A percentile compares a stretch with the other conserved stretches of the same genome.
These are phyloP conservation scores for Umimayanthus chanpuru DNA, from an alignment of 92 coral and sea anemone species.

Conservation along the genomic window DNA sequence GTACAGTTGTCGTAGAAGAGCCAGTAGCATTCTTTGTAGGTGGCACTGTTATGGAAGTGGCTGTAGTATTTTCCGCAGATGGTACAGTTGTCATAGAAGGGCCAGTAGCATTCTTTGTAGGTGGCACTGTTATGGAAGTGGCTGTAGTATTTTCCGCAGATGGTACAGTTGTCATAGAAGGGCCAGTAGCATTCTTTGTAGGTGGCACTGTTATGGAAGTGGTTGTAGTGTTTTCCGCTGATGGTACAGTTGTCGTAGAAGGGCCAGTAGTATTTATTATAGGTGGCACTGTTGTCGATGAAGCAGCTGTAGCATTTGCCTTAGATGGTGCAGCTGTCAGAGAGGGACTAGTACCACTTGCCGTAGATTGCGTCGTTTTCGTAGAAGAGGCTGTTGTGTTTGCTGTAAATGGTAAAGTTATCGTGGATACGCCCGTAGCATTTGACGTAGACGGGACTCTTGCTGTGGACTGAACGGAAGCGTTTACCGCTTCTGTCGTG, in stretches of 20 bases:
- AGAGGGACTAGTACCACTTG: not conserved
- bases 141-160: not conserved
- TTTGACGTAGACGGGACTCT: not conserved
- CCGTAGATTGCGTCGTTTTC: not conserved
- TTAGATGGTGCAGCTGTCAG: not conserved
- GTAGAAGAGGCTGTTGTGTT: not conserved
- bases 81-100: not conserved
- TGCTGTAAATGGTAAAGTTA: not conserved
- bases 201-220: not conserved
- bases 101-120: not conserved
- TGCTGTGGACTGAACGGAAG: not conserved
- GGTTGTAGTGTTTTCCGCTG: not conserved
- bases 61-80: not conserved
- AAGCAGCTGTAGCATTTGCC: not conserved
- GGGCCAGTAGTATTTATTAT: not conserved
- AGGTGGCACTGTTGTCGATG: not conserved
- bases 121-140: not conserved
- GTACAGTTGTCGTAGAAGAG: not conserved
- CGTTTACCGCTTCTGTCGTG: not conserved
- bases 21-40: not conserved
- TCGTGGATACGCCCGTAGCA: not conserved
- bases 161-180: not conserved
- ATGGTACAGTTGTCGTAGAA: conserved; percentile 6
- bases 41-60: not conserved
- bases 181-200: not conserved